Evolutionary conservation across 1,140 invertebrate genomes (phyloP).

Genomic region (Diploscapter pachys): DNA sequence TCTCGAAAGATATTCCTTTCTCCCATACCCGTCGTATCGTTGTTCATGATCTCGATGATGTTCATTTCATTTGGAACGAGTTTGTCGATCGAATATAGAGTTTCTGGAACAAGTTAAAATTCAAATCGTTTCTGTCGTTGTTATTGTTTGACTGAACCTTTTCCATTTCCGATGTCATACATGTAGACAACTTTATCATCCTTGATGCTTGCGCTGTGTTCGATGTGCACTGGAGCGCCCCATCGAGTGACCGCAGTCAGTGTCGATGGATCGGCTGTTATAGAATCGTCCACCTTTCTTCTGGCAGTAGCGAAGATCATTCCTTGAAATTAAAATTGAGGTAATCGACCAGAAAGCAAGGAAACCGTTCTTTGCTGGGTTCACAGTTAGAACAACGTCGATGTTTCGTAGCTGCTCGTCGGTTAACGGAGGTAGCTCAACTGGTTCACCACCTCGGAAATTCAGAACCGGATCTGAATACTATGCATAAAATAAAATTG

Average conservation of each 20-base stretch:
- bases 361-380: conserved; percentile 42
- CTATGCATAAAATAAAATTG: neutral
- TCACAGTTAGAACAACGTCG: conserved; percentile 45
- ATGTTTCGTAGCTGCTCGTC: conserved; percentile 45
- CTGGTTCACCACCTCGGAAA: conserved; percentile 41
- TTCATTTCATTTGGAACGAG: conserved; percentile 37
- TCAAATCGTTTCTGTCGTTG: neutral
- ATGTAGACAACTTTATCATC: conserved; percentile 42
- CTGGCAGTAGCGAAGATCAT: conserved; percentile 36
- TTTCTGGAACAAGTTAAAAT: conserved; percentile 1
- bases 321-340: conserved; percentile 18
- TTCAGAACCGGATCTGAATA: conserved; percentile 48
- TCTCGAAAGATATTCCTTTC: no score
- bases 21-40: neutral
- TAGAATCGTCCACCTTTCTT: conserved; percentile 12
- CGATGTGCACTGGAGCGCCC: conserved; percentile 1
- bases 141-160: conserved; percentile 16
- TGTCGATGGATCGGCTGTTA: neutral
- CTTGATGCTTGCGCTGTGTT: conserved; percentile 30
- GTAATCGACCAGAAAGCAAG: neutral
- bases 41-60: conserved; percentile 35
- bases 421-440: conserved; percentile 44
- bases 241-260: neutral
- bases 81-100: conserved; percentile 19
- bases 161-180: conserved; percentile 42